Evolutionary conservation across 1,140 invertebrate genomes (phyloP).

Genomic region (Cotesia chilonis): DNA sequence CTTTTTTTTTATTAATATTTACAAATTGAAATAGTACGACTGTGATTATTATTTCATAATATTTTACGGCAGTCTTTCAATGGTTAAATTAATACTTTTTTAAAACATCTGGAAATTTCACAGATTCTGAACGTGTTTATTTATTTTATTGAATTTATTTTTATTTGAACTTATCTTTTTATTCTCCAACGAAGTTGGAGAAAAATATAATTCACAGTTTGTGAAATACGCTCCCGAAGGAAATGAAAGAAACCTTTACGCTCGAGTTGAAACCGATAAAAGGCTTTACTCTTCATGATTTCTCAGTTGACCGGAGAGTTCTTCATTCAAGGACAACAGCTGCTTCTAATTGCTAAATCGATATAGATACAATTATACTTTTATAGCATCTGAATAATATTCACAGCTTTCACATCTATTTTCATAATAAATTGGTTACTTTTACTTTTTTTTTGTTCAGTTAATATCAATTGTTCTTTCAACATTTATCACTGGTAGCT

Average conservation of each 20-base stretch:
- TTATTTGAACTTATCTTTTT: neutral
- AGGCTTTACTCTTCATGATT: constrained; percentile 31
- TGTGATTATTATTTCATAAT: too few relatives aligned
- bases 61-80: neutral
- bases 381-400: constrained; percentile 9
- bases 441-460: too few relatives aligned
- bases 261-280: constrained; percentile 34
- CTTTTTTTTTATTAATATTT: too few relatives aligned
- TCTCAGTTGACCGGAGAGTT: constrained; percentile 16
- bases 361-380: constrained; percentile 18
- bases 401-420: neutral
- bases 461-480: too few relatives aligned
- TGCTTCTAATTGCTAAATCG: constrained; percentile 40
- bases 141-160: neutral
- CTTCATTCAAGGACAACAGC: constrained; percentile 36
- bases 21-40: too few relatives aligned
- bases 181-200: neutral
- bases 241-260: constrained; percentile 29
- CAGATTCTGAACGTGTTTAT: neutral
- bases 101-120: too few relatives aligned
- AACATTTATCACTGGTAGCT: too few relatives aligned
- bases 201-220: constrained; percentile 31
- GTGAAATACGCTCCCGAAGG: constrained; percentile 28
- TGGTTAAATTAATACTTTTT: neutral
- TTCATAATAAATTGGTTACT: too few relatives aligned